phyloP scores from a whole-genome alignment of 2,888 invertebrate species.

The Bhutanitis thaidina region DNA sequence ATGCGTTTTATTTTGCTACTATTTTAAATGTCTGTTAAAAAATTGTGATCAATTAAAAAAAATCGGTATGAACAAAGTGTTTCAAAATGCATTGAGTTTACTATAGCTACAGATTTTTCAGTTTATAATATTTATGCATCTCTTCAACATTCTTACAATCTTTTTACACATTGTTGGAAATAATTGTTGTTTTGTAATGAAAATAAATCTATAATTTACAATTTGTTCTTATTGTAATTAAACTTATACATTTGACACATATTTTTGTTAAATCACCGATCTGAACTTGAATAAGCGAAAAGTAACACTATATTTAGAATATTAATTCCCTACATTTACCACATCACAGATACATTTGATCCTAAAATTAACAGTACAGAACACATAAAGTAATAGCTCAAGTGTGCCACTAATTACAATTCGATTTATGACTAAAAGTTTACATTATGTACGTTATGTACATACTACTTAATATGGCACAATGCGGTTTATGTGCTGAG shows the following conservation, averaged over 20 bases:
- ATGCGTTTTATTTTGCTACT: too few relatives aligned
- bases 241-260: background rate
- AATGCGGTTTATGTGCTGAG: background rate
- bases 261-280: constrained; percentile 10
- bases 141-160: background rate
- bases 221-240: constrained; percentile 5
- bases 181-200: background rate
- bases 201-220: background rate
- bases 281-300: background rate
- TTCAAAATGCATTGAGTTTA: background rate
- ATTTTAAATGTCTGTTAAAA: too few relatives aligned
- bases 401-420: constrained; percentile 35
- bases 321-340: constrained; percentile 40
- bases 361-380: constrained; percentile 39
- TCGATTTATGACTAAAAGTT: background rate
- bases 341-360: constrained; percentile 62
- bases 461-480: constrained; percentile 15
- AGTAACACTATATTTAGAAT: constrained; percentile 3
- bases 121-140: constrained; percentile 1
- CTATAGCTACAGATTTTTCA: background rate
- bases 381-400: constrained; percentile 31
- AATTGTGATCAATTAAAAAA: background rate
- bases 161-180: constrained; percentile 20
- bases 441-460: constrained; percentile 14
- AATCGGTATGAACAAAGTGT: constrained; percentile 8